These are phyloP conservation scores for Eilema sororculum DNA, from an alignment of 2,888 invertebrate species.

Conservation along the genomic window DNA sequence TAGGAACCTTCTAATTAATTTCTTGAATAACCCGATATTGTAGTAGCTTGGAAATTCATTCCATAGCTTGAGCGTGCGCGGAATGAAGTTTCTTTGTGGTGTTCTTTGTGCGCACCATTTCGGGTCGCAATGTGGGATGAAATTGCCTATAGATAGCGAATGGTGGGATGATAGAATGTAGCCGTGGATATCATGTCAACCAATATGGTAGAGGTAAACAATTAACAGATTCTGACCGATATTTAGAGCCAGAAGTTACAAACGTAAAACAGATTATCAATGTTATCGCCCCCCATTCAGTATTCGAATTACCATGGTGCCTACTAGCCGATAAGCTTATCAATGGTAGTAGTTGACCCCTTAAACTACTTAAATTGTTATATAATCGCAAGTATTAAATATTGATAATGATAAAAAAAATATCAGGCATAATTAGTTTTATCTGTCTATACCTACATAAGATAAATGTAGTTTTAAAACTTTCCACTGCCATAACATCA, in stretches of 20 bases:
- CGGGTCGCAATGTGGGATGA: too few relatives aligned
- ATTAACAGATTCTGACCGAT: background rate
- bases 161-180: too few relatives aligned
- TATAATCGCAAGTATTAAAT: background rate
- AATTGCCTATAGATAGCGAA: too few relatives aligned
- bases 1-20: too few relatives aligned
- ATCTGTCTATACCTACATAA: background rate
- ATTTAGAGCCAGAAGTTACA: background rate
- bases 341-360: background rate
- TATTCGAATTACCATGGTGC: background rate
- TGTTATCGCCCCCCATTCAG: background rate
- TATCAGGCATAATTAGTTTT: background rate
- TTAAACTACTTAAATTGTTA: constrained; percentile 6
- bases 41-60: too few relatives aligned
- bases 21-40: too few relatives aligned
- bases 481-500: too few relatives aligned
- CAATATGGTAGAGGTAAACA: too few relatives aligned
- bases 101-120: too few relatives aligned
- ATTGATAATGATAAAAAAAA: background rate
- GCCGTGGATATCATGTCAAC: too few relatives aligned
- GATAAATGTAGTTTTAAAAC: background rate
- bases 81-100: too few relatives aligned
- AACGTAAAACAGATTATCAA: background rate
- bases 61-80: too few relatives aligned
- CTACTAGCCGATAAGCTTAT: constrained; percentile 11